Base-by-base conservation (phyloP, 2,113 vertebrate genomes). In the Procavia capensis region DNA sequence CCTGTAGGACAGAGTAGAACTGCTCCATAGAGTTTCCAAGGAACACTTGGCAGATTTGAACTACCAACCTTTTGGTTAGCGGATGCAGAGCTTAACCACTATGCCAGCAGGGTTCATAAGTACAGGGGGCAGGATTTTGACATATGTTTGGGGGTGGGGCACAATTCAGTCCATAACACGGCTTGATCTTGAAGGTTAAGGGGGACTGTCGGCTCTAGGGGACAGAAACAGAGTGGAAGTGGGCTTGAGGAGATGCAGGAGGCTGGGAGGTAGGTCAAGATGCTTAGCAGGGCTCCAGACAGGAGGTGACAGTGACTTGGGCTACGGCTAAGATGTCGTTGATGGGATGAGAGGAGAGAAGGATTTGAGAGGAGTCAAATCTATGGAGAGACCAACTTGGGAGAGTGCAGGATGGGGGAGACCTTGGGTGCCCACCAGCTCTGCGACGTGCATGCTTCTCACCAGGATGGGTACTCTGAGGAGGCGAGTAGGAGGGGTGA, bases 181-280 rank as follows among this genome's bases (percentile, higher is more conserved):
- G 27, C 57, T 61, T 88, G 5, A 27, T 43, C 74, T 24, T 3
- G 39, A 45, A 59, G 59, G 9, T 76, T 19, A n/a, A 11, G 20
- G 61, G 29, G 79, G 43, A 45, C 22, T 1, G 34, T 50, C 45
- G 50, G 64, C 2, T 57, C 70, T 79, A 29, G 22, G n/a, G n/a
- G n/a, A n/a, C n/a, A n/a, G n/a, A n/a, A n/a, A n/a, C n/a, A n/a
- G n/a, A n/a, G n/a, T 3, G 74, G 72, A 57, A 70, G 31, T 22
- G 34, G n/a, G 5, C 72, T n/a, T 66, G 29, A 22, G 8, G 1
- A 11, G 27, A 11, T 7, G 19, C 0, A 0, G 41, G 6, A 76
- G n/a, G 9, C 41, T 34, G 25, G 39, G 7, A 41, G 27, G 25
- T 34, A 27, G 17, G 41, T 9, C 20, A 14, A 31, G n/a, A 41